Evolutionary conservation across 2,113 vertebrate genomes (phyloP), one percentile per base, ranked within the genome.

Genomic region (Xerus inauris): DNA sequence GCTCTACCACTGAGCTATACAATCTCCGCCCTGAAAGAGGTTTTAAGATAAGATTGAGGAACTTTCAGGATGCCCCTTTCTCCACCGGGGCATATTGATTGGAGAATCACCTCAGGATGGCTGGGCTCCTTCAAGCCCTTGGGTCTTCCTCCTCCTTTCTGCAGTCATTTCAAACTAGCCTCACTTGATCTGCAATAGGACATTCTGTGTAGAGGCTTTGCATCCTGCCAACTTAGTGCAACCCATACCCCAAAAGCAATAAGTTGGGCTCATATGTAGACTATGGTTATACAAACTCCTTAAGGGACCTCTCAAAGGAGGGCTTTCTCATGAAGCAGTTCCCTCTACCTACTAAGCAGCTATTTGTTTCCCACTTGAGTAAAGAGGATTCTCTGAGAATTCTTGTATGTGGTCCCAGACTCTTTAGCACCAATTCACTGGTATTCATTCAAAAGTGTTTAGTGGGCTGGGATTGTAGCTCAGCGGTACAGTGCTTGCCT

Each of bases 51-150:
- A 54, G 9, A 54, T n/a, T 38, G 65, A 76, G 40, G 40, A 22
- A 24, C n/a, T 54, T 7, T 75, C 6, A 0, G 13, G 67, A 5
- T n/a, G 64, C 16, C 75, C 40, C 80, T 51, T 57, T 28, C 69
- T 75, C 51, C 14, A 10, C n/a, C 5, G 1, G 6, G 2, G 38
- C 22, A 5, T 14, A 4, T 22, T 2, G 49, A 4, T 22, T 2
- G 49, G 19, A 32, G n/a, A 57, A 26, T 57, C 1, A 0, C 17
- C 35, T 79, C n/a, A 38, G 38, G 24, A 51, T 30, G 47, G 17
- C 40, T 16, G 49, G 88, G 65, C 26, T n/a, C 49, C 59, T 20
- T 22, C 54, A 8, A 3, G 16, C 14, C 30, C 75, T 79, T 51
- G 17, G 69, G 4, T 30, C 47, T 1, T n/a, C 49, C 75, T 40